Conservation (phyloP, 2,888 invertebrate species). For the Cinara cedri region DNA sequence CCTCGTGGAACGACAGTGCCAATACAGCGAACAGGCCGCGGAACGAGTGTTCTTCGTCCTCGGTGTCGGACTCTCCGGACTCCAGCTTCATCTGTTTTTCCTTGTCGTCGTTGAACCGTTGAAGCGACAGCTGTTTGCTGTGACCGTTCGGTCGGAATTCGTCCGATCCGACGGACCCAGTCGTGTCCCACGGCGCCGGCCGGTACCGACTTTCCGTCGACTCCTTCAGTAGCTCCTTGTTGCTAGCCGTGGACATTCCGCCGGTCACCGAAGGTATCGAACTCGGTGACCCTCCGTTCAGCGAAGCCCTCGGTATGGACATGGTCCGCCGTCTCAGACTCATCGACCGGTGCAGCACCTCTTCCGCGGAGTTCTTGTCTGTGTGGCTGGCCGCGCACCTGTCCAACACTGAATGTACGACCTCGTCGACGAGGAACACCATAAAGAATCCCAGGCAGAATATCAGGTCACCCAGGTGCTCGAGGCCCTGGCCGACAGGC, state of each 20-base stretch:
- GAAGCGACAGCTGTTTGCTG: constrained; percentile 15
- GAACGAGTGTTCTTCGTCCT: constrained; percentile 61
- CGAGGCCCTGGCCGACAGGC: constrained; percentile 63
- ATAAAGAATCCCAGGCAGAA: constrained; percentile 72
- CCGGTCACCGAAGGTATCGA: constrained; percentile 53
- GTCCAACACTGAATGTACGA: constrained; percentile 68
- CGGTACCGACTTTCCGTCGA: constrained; percentile 47
- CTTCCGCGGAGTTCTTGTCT: constrained; percentile 62
- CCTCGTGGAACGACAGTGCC: constrained; percentile 73
- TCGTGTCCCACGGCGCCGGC: constrained; percentile 31
- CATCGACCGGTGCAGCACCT: constrained; percentile 66
- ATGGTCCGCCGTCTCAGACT: constrained; percentile 65
- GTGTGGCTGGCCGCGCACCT: constrained; percentile 60
- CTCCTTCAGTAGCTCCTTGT: constrained; percentile 60
- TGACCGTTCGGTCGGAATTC: constrained; percentile 1
- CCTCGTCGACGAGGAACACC: constrained; percentile 70
- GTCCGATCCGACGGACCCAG: background rate
- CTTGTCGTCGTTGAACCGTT: constrained; percentile 12
- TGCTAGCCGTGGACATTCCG: constrained; percentile 60
- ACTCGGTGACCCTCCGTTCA: constrained; percentile 58
- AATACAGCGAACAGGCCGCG: constrained; percentile 70
- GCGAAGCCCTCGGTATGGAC: constrained; percentile 61
- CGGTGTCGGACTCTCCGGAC: constrained; percentile 44
- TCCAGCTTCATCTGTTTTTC: constrained; percentile 57
- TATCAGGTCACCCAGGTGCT: constrained; percentile 68